Evolutionary conservation across 2,113 vertebrate genomes (phyloP).

Genomic region (Setophaga kirtlandii): DNA sequence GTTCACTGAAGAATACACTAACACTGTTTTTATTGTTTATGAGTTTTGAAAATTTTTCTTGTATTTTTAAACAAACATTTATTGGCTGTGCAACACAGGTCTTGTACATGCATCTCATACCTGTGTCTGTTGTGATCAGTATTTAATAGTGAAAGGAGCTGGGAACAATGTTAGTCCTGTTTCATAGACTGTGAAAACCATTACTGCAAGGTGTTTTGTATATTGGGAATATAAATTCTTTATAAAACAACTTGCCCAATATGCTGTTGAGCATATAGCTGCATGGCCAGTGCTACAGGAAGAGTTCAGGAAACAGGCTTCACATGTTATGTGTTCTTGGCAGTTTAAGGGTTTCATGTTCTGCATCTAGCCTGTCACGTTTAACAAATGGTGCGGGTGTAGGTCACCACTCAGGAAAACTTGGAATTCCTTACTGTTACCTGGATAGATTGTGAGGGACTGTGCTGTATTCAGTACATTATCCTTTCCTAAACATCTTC

Average conservation of each 20-base stretch:
- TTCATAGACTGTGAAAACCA: background rate
- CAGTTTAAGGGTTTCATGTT: background rate
- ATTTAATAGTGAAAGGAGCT: background rate
- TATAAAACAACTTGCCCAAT: background rate
- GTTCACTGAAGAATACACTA: background rate
- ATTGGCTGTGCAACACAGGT: background rate
- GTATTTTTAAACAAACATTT: background rate
- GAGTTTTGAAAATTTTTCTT: background rate
- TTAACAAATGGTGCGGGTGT: background rate
- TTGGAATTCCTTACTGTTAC: background rate
- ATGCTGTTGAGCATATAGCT: background rate
- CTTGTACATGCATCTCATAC: background rate
- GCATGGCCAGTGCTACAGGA: background rate
- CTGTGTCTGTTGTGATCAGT: background rate
- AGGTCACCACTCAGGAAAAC: background rate
- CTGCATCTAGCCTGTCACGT: background rate
- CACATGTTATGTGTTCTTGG: background rate
- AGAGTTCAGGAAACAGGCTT: background rate
- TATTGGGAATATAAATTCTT: background rate
- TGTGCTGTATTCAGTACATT: fast-evolving
- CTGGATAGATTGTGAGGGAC: background rate
- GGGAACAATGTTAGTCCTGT: background rate
- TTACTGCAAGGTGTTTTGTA: background rate
- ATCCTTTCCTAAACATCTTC: background rate
- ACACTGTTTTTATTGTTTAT: background rate